These are phyloP conservation scores for Turritopsis rubra DNA, from an alignment of 30 jellyfish, hydroid and myxozoan species.

Conservation along the genomic window DNA sequence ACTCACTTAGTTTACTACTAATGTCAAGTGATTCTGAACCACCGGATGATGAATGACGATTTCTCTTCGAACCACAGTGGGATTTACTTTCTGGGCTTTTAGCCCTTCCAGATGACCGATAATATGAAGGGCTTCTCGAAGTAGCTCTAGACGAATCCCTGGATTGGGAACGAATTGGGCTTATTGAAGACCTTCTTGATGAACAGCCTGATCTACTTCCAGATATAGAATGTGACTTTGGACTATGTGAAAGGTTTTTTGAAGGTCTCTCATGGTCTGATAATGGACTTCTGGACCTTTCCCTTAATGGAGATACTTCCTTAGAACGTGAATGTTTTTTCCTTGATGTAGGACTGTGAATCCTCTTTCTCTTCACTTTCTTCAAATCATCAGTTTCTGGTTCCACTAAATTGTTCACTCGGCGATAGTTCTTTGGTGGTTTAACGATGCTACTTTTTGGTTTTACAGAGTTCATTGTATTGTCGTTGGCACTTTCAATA, in stretches of 20 bases:
- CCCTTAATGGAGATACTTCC: not conserved
- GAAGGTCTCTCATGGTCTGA: not conserved
- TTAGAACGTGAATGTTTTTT: not conserved
- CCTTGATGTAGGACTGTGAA: not conserved
- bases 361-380: not conserved
- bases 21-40: conserved; percentile 47
- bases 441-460: not conserved
- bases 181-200: conserved; percentile 3
- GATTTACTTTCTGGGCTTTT: conserved; percentile 22
- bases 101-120: not conserved
- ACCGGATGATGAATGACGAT: conserved; percentile 1
- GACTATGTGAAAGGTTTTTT: not conserved
- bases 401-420: not conserved
- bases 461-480: not conserved
- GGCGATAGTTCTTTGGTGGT: not conserved
- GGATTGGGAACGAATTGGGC: conserved; percentile 5
- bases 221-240: not conserved
- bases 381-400: no score
- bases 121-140: conserved; percentile 24
- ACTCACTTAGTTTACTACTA: conserved; percentile 57
- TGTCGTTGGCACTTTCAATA: not conserved
- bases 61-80: conserved; percentile 9
- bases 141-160: conserved; percentile 20
- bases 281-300: not conserved
- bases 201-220: conserved; percentile 7